A percentile compares a stretch with the other conserved stretches of the same genome.
These are phyloP conservation scores for Burhinus oedicnemus DNA, from an alignment of 2,113 vertebrate species.

Conservation along the genomic window DNA sequence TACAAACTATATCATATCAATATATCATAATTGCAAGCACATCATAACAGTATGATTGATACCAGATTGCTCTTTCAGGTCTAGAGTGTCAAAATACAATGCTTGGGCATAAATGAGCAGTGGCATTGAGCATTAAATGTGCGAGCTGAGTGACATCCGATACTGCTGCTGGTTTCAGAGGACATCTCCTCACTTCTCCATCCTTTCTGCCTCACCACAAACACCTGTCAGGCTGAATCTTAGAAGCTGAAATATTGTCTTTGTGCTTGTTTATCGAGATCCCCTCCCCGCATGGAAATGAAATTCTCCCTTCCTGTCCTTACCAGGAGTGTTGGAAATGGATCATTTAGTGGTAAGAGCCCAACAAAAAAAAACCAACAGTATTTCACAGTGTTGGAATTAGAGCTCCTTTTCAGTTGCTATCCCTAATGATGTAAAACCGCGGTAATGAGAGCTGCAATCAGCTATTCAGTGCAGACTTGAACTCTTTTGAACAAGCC, in stretches of 20 bases:
- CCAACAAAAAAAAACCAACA: background rate
- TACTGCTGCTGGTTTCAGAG: background rate
- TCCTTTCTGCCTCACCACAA: background rate
- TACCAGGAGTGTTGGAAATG: slow-evolving; percentile 14
- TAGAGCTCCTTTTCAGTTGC: slow-evolving; percentile 1
- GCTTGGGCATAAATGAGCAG: background rate
- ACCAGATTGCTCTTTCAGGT: background rate
- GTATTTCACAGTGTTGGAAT: background rate
- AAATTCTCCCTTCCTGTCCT: background rate
- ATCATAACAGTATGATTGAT: background rate
- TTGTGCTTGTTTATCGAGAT: background rate
- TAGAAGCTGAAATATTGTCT: background rate
- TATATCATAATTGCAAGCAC: background rate
- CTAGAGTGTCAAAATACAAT: background rate
- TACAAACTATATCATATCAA: background rate
- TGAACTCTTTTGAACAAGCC: slow-evolving; percentile 31
- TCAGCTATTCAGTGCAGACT: slow-evolving; percentile 30
- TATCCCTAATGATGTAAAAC: slow-evolving; percentile 55
- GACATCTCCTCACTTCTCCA: background rate
- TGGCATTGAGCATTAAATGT: background rate
- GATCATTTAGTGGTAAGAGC: slow-evolving; percentile 23
- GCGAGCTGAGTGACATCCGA: background rate
- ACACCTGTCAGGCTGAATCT: background rate
- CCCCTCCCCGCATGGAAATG: background rate
- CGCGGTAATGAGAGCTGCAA: slow-evolving; percentile 51